Evolutionary conservation across 2,113 vertebrate genomes (phyloP), one percentile per base, ranked within the genome.

Genomic region (Corythornis vintsioides): DNA sequence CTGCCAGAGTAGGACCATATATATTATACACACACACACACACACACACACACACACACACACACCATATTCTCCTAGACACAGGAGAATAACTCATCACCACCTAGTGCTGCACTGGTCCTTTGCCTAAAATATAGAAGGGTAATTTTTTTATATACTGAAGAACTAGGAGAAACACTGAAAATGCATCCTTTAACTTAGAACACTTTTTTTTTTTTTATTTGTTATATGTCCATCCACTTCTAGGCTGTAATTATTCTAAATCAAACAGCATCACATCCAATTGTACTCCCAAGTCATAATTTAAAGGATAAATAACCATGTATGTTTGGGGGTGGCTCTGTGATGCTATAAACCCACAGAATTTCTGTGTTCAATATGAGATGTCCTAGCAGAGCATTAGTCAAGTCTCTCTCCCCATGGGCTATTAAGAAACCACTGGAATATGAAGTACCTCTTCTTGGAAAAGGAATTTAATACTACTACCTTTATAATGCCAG

Each of bases 271-370:
- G 33, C 47, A 93, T 74, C 61, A 92, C 67, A 89, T n/a, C 43
- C 52, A 92, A 63, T 72, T 82, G 92, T 55, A 94, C 15, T 83
- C 73, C 29, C 19, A 94, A 95, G 89, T 47, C 64, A 95, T 95
- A 90, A 97, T 83, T 96, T 94, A 92, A 91, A 96, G 79, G 40
- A 88, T 89, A 96, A 94, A 71, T 93, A 96, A 90, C 52, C 22
- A 74, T 82, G 42, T 48, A 72, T 81, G 73, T 86, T 95, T 93
- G 90, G 47, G 66, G 63, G 55, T 84, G 42, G 90, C 45, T 78
- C 56, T 55, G 28, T 28, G 19, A 80, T 21, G 35, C 47, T 72
- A 72, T 63, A 67, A 83, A 92, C 92, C 77, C 3, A 1, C 86
- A 84, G 89, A 73, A 89, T 91, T 83, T 59, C 76, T 47, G 47